Percentiles rank a stretch among this genome's conserved stretches.
phyloP scores from a whole-genome alignment of 2,113 vertebrate genomes.

The Butorides virescens region DNA sequence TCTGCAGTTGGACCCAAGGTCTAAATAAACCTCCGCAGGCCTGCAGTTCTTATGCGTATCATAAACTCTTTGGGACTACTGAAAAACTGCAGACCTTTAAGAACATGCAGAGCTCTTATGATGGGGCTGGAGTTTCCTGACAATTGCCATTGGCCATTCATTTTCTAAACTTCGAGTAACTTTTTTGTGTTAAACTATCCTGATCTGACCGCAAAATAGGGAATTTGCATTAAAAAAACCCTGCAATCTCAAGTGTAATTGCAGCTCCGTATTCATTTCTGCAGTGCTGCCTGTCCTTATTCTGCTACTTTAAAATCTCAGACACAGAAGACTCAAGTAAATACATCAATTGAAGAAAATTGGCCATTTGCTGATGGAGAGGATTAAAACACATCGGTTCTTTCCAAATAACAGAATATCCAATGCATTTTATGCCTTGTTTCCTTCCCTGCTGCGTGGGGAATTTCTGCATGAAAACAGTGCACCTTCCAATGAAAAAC shows the following conservation, averaged over 20 bases:
- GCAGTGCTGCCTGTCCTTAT: not conserved
- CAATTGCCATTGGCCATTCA: not conserved
- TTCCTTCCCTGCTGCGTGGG: not conserved
- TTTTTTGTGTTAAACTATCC: not conserved
- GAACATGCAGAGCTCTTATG: not conserved
- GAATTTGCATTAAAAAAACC: not conserved
- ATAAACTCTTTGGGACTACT: not conserved
- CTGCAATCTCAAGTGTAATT: not conserved
- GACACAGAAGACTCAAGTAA: not conserved
- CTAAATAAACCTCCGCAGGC: not conserved
- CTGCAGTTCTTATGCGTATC: not conserved
- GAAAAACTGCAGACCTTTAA: not conserved
- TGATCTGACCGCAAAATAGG: not conserved
- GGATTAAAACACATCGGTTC: not conserved
- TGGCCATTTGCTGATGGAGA: not conserved
- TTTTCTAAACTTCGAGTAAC: not conserved
- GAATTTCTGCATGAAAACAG: not conserved
- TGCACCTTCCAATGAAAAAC: not conserved
- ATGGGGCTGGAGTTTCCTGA: not conserved
- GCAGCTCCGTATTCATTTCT: not conserved
- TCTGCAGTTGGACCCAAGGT: not conserved
- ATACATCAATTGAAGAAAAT: not conserved
- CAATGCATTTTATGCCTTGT: not conserved
- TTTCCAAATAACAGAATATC: not conserved
- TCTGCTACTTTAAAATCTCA: not conserved